Percentiles rank a stretch among this genome's conserved stretches.
phyloP scores from a whole-genome alignment of 37 sponge, comb jelly and placozoan species.

The Haliclona indistincta region DNA sequence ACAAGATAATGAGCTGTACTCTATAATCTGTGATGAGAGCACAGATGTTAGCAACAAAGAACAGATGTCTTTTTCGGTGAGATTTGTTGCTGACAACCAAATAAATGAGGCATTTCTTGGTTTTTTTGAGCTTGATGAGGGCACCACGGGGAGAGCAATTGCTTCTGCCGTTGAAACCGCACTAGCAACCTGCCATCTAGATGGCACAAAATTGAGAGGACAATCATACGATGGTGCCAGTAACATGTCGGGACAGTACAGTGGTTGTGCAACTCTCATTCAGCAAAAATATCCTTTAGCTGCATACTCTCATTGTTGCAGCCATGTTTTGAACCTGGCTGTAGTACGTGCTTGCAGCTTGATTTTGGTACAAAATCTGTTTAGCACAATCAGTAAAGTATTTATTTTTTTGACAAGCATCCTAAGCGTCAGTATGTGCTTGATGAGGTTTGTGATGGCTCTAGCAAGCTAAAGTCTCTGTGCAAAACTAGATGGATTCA shows the following conservation, averaged over 20 bases:
- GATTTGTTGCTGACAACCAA: slow-evolving; percentile 15
- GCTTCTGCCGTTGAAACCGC: slow-evolving; percentile 22
- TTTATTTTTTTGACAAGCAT: slow-evolving; percentile 24
- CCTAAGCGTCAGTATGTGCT: slow-evolving; percentile 47
- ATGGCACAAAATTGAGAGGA: slow-evolving; percentile 27
- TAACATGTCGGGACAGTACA: slow-evolving; percentile 51
- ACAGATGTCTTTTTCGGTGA: slow-evolving; percentile 16
- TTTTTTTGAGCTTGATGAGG: slow-evolving; percentile 17
- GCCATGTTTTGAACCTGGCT: slow-evolving; percentile 47
- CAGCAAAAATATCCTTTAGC: slow-evolving; percentile 31
- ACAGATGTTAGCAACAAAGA: slow-evolving; percentile 5
- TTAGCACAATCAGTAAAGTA: slow-evolving; percentile 17
- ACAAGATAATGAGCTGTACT: slow-evolving; percentile 6
- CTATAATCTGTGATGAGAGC: slow-evolving; percentile 17
- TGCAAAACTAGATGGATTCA: slow-evolving; percentile 52
- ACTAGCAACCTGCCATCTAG: slow-evolving; percentile 18
- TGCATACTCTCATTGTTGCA: slow-evolving; percentile 41
- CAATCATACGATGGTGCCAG: slow-evolving; percentile 61
- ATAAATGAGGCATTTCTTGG: slow-evolving; percentile 9
- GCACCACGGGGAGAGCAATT: slow-evolving; percentile 40
- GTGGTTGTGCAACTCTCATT: slow-evolving; percentile 39
- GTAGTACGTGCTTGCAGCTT: slow-evolving; percentile 29
- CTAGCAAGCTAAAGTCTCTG: slow-evolving; percentile 19
- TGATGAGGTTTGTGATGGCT: slow-evolving; percentile 10
- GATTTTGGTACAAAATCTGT: slow-evolving; percentile 26